phyloP scores from a whole-genome alignment of 2,888 invertebrate species.

The Netelia virgata region DNA sequence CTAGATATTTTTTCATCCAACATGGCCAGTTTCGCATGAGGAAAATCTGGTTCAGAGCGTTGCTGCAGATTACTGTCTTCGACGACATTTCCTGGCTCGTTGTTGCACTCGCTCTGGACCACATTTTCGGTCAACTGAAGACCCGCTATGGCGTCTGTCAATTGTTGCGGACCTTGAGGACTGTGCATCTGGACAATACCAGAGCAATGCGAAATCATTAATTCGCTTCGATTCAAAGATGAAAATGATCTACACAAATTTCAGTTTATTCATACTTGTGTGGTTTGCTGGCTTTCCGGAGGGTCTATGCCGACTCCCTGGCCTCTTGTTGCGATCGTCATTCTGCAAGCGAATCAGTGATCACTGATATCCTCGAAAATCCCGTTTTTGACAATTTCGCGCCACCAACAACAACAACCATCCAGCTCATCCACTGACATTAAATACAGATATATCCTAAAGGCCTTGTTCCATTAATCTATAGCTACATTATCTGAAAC shows the following conservation, averaged over 20 bases:
- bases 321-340: constrained; percentile 89
- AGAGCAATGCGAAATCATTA: constrained; percentile 5
- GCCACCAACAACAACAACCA: constrained; percentile 80
- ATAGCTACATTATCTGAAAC: constrained; percentile 85
- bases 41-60: constrained; percentile 90
- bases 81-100: constrained; percentile 77
- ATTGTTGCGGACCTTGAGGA: constrained; percentile 82
- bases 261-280: constrained; percentile 76
- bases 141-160: constrained; percentile 82
- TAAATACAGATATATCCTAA: constrained; percentile 83
- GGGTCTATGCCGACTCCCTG: constrained; percentile 87
- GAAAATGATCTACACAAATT: neutral
- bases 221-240: neutral
- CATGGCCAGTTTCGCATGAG: constrained; percentile 93
- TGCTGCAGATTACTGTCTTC: constrained; percentile 83
- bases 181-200: constrained; percentile 79
- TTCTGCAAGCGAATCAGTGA: constrained; percentile 80
- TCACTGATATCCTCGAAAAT: constrained; percentile 75
- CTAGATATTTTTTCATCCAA: constrained; percentile 98
- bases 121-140: constrained; percentile 82
- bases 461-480: constrained; percentile 83
- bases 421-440: constrained; percentile 83
- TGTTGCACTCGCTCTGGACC: constrained; percentile 80
- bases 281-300: constrained; percentile 85
- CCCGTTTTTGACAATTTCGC: constrained; percentile 79